Evolutionary conservation across 2,797 vertebrate species (phyloP).

Genomic region (Decapterus maruadsi): DNA sequence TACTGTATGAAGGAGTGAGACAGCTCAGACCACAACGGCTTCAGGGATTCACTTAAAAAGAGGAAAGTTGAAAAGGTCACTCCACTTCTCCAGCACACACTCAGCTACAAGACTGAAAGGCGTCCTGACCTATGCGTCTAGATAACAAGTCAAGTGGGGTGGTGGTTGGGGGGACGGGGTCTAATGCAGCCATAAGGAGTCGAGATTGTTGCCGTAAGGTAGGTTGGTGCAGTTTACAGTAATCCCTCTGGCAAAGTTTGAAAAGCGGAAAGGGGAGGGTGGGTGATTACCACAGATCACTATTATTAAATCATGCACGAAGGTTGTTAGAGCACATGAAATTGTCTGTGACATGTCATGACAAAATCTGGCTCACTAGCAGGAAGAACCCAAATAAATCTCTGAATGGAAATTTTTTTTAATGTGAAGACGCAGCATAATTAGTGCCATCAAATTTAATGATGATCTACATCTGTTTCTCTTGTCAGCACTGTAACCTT

Average conservation of each 20-base stretch:
- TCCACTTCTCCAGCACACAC: conserved; percentile 88
- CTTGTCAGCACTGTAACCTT: conserved; percentile 37
- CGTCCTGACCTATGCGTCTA: conserved; percentile 91
- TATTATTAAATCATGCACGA: conserved; percentile 91
- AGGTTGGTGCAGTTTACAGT: conserved; percentile 93
- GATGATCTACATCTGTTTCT: conserved; percentile 64
- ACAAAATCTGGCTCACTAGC: conserved; percentile 68
- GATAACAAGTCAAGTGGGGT: conserved; percentile 88
- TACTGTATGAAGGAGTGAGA: conserved; percentile 22
- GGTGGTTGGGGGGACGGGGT: conserved; percentile 39
- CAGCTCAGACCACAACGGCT: conserved; percentile 41
- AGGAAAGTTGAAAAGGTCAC: conserved; percentile 89
- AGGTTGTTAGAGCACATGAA: conserved; percentile 77
- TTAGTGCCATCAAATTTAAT: conserved; percentile 67
- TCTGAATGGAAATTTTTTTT: conserved; percentile 62
- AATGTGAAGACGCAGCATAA: conserved; percentile 47
- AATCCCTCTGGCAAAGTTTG: conserved; percentile 85
- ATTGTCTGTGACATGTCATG: conserved; percentile 75
- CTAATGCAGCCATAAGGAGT: conserved; percentile 87
- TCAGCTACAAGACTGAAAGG: conserved; percentile 90
- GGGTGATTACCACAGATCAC: conserved; percentile 89
- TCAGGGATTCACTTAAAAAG: conserved; percentile 46
- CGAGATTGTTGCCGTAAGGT: conserved; percentile 89
- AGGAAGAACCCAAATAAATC: conserved; percentile 66
- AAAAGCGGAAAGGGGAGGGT: conserved; percentile 68